Evolutionary conservation across 2,888 invertebrate species (phyloP).

Genomic region (Xylophagus ater): DNA sequence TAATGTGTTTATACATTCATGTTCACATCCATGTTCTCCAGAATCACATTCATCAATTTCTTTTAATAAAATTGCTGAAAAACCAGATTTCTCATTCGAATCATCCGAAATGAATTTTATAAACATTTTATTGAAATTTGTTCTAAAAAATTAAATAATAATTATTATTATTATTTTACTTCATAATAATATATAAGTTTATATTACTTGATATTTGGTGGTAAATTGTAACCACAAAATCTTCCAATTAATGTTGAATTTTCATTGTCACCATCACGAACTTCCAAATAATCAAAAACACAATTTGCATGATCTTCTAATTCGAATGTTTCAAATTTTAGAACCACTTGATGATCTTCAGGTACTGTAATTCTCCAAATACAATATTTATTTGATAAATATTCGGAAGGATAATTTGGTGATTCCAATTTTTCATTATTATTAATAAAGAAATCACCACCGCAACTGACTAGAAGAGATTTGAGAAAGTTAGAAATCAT

Average conservation of each 20-base stretch:
- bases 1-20: slow-evolving; percentile 90
- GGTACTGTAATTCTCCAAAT: slow-evolving; percentile 93
- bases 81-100: slow-evolving; percentile 95
- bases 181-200: slow-evolving; percentile 9
- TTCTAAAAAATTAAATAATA: slow-evolving; percentile 43
- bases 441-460: slow-evolving; percentile 64
- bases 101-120: slow-evolving; percentile 95
- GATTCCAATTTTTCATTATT: slow-evolving; percentile 82
- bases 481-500: not conserved
- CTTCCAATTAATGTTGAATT: slow-evolving; percentile 76
- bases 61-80: slow-evolving; percentile 93
- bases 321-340: slow-evolving; percentile 95
- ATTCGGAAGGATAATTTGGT: slow-evolving; percentile 96
- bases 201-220: slow-evolving; percentile 66
- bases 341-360: slow-evolving; percentile 61
- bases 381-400: slow-evolving; percentile 91
- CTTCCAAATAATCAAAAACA: slow-evolving; percentile 93
- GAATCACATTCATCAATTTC: slow-evolving; percentile 94
- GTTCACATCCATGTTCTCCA: slow-evolving; percentile 85
- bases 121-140: slow-evolving; percentile 78
- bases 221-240: slow-evolving; percentile 92
- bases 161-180: slow-evolving; percentile 18
- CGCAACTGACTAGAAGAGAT: slow-evolving; percentile 71
- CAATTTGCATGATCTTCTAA: slow-evolving; percentile 98
- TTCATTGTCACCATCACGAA: slow-evolving; percentile 77